Base-by-base conservation (phyloP, 2,888 invertebrate species). In the Trissonchulus latispiculum region DNA sequence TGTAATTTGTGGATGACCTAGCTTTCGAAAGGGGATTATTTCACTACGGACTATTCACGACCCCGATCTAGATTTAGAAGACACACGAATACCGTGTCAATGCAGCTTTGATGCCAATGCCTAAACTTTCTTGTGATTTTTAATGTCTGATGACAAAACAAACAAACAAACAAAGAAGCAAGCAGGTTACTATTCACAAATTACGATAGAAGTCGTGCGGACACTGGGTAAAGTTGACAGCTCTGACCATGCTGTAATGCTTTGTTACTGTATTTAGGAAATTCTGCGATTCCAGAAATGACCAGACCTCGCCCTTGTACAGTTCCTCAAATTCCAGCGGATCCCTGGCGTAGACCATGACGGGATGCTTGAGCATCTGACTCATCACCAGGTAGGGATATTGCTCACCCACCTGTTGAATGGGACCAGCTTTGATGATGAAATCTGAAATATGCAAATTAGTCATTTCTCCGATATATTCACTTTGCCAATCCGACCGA, bases 321-420 rank as follows among this genome's bases (percentile, higher is more conserved):
- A n/a, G 1, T 77, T 80, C 79, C 77, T 79, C 79, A 76, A 80
- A 82, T 28, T 76, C 72, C 59, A 79, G 72, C 28, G 82, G 80
- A 75, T 83, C 82, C 36, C 83, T 76, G 62, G 81, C 80, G 76
- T 79, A 81, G 2, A 83, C 82, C 77, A 80, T 78, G 64, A 83
- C 35, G 8, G 69, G 69, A 68, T 68, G 69, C 36, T 68, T 68
- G 8, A 68, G 69, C 28, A 68, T n/a, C 69, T 68, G 69, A n/a
- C 36, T 23, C 3, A 68, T 32, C 36, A 68, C 36, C 3, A 68
- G 31, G 36, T 68, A 68, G n/a, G 69, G 69, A 68, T 68, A 68
- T 23, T 33, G 33, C n/a, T 33, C 32, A 36, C 23, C 36, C 2
- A n/a, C 28, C 3, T 32, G n/a, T 36, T 18, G 15, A 28, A 36